Evolutionary conservation across 2,113 vertebrate genomes (phyloP), one percentile per base, ranked within the genome.

Genomic region (Cryptoleucopteryx plumbea): DNA sequence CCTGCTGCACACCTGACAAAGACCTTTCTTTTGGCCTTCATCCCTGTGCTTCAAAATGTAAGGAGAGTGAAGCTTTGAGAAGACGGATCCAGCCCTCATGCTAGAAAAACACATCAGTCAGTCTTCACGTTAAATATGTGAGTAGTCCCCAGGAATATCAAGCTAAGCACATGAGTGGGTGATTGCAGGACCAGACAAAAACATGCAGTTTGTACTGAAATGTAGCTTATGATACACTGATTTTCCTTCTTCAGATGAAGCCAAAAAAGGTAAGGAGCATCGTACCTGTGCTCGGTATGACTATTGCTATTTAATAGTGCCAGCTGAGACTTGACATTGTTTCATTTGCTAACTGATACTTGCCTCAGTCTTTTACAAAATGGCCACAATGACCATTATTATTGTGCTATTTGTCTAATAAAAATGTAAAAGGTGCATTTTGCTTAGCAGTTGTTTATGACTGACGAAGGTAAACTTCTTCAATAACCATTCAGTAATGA

Each of bases 401-500:
- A 58, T 14, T 65, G 65, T 74, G 48, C 42, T 88, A 21, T 88
- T 81, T 78, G 56, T 67, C 62, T 88, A 71, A 84, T 50, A 88
- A 93, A 88, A 96, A 91, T 6, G 12, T 68, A 55, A 73, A 94
- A 88, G 52, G 36, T 1, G 4, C 5, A 0, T 90, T 96, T 95
- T 88, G 93, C 50, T 95, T 86, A 78, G 89, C 83, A 83, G 47
- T 53, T 95, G 62, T 88, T 96, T 90, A 88, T 73, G 80, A 65
- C 70, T 90, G 77, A 94, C 4, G 9, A 95, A 94, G 68, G 93
- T 38, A 93, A 93, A 89, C 62, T 94, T 87, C 81, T 92, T 88
- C 81, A 95, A 82, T 77, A 97, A 90, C 53, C 53, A 86, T 52
- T 86, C 71, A 82, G 55, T 75, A 94, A 97, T 63, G 74, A 96